Evolutionary conservation across 1,140 invertebrate genomes (phyloP), one percentile per base, ranked within the genome.

Genomic region (Hydropsyche tenuis): DNA sequence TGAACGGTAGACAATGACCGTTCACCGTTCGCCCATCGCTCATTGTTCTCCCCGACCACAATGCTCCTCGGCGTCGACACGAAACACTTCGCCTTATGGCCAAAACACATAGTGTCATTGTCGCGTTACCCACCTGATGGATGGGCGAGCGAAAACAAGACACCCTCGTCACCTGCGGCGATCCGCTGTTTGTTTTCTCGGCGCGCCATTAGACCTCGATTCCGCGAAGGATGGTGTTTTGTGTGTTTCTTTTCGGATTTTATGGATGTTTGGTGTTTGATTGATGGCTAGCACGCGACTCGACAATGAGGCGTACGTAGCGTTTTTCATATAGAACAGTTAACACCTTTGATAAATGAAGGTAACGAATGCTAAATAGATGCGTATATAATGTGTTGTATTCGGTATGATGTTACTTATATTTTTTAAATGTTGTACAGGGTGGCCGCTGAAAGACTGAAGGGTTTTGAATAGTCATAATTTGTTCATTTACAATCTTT

Each of bases 271-370:
- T 23, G 43, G 22, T 25, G 70, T 12, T 30, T 73, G 70, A 72
- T 62, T 23, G 48, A 69, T 73, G 22, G 20, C 20, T 4, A 66
- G 64, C 72, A 73, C 72, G 72, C 72, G 72, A 60, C 72, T 27
- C 16, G 20, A 45, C 62, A 62, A 56, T 30, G 48, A n/a, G 7
- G n/a, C 48, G 48, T 14, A 14, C n/a, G n/a, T 53, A 18, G n/a
- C 48, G n/a, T 22, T 53, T 53, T 22, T 53, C 48, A 53, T 16
- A 53, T 53, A 5, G n/a, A 18, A 16, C n/a, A 53, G 20, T 22
- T 53, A 16, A 53, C 20, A 5, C 48, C 3, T 16, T 18, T 14
- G n/a, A 4, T 4, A 53, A 18, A 4, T 53, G 20, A 14, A 5
- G 48, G 14, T 18, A 53, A 53, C 6, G 5, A 53, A 53, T 53